Conservation (phyloP, 2,888 invertebrate genomes). For the Plagodis dolabraria region DNA sequence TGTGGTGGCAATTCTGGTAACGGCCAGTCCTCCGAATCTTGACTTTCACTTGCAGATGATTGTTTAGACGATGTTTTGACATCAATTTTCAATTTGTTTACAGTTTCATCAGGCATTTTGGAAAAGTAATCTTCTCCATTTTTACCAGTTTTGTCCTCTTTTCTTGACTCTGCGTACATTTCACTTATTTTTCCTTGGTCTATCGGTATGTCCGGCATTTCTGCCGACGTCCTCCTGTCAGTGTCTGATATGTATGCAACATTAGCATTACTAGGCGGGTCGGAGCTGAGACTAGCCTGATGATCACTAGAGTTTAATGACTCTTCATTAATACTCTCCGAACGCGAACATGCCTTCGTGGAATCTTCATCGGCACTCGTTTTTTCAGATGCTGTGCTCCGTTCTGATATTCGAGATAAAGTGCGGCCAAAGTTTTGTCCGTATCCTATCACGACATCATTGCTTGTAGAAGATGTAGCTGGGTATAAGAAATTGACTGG, state of each 20-base stretch:
- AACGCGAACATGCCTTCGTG: conserved; percentile 93
- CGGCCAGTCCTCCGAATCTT: conserved; percentile 91
- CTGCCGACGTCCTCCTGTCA: conserved; percentile 92
- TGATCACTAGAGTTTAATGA: conserved; percentile 93
- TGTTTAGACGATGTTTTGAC: conserved; percentile 70
- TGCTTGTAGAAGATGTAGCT: conserved; percentile 84
- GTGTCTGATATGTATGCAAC: conserved; percentile 91
- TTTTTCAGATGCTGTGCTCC: conserved; percentile 95
- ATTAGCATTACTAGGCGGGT: conserved; percentile 90
- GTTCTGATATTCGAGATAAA: conserved; percentile 93
- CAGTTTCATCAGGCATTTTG: conserved; percentile 58
- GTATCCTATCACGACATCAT: conserved; percentile 89
- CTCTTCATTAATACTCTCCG: conserved; percentile 93
- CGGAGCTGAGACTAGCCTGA: conserved; percentile 93
- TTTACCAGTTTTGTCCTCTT: conserved; percentile 65
- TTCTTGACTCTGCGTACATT: conserved; percentile 83
- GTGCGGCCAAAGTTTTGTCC: conserved; percentile 91
- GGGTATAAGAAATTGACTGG: conserved; percentile 91
- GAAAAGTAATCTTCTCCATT: conserved; percentile 49
- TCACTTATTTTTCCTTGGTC: conserved; percentile 87
- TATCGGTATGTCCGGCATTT: conserved; percentile 93
- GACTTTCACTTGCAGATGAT: conserved; percentile 86
- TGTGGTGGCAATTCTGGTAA: conserved; percentile 89
- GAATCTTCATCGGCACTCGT: conserved; percentile 94
- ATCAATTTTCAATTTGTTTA: conserved; percentile 47